Evolutionary conservation across 2,113 vertebrate species (phyloP).

Genomic region (Acinonyx jubatus): DNA sequence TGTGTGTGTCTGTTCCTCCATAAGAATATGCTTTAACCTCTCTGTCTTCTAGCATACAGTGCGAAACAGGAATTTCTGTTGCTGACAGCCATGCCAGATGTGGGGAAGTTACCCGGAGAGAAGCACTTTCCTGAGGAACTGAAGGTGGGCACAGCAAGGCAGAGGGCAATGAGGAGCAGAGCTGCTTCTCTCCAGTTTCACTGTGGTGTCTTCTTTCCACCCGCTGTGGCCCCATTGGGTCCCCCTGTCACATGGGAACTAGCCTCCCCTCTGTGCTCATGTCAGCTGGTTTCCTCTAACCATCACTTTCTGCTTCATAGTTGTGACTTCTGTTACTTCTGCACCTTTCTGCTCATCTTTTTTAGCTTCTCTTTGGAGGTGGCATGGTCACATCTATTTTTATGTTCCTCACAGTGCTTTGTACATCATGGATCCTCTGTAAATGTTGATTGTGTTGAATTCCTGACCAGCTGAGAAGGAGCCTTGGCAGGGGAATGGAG

Average conservation of each 20-base stretch:
- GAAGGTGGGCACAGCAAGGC: constrained; percentile 84
- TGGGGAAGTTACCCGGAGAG: constrained; percentile 80
- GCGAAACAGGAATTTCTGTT: constrained; percentile 86
- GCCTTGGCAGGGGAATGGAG: not conserved
- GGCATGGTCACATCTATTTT: not conserved
- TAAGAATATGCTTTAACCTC: not conserved
- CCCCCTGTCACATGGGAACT: rapidly evolving
- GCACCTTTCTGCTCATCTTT: not conserved
- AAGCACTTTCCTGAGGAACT: constrained; percentile 81
- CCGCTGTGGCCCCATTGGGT: not conserved
- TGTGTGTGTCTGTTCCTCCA: not conserved
- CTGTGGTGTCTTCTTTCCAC: not conserved
- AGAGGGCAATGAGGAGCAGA: not conserved
- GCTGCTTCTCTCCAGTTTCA: not conserved
- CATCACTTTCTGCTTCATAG: not conserved
- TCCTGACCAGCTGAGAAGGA: not conserved
- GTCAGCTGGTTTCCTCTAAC: not conserved
- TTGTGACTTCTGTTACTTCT: not conserved
- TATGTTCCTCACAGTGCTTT: not conserved
- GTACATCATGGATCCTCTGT: not conserved
- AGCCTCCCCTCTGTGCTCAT: not conserved
- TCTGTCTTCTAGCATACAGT: constrained; percentile 87
- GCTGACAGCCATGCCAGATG: constrained; percentile 84
- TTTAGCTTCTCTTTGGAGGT: not conserved
- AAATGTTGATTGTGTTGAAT: not conserved